These are phyloP conservation scores for Synanthedon vespiformis DNA, from an alignment of 2,888 invertebrate genomes.

Conservation along the genomic window DNA sequence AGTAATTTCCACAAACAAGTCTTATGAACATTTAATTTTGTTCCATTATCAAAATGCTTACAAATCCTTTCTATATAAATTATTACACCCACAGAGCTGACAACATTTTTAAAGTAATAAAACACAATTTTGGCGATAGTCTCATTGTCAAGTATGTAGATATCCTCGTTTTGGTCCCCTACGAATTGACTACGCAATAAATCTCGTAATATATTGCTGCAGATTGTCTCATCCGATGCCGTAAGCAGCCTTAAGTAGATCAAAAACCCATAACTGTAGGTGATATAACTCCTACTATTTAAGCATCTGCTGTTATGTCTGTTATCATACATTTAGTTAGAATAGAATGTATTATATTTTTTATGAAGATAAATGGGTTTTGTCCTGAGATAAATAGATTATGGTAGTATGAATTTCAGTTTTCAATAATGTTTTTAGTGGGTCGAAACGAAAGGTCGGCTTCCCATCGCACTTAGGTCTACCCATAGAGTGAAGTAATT, in stretches of 20 bases:
- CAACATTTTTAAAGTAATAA: constrained; percentile 19
- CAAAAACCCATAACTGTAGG: background rate
- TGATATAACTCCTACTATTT: too few relatives aligned
- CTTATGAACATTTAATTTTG: too few relatives aligned
- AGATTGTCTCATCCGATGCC: background rate
- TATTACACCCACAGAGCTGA: background rate
- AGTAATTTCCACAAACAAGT: too few relatives aligned
- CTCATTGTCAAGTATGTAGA: constrained; percentile 23
- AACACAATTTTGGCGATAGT: constrained; percentile 24
- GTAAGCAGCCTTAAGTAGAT: background rate
- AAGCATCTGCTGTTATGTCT: constrained; percentile 8
- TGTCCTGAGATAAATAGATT: too few relatives aligned
- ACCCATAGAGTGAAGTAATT: too few relatives aligned
- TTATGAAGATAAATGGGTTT: too few relatives aligned
- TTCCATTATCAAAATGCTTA: background rate
- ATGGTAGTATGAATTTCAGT: too few relatives aligned
- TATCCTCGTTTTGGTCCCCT: constrained; percentile 17
- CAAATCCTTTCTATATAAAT: constrained; percentile 1
- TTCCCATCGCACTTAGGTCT: too few relatives aligned
- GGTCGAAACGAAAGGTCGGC: too few relatives aligned
- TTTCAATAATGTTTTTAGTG: too few relatives aligned
- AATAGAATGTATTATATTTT: too few relatives aligned
- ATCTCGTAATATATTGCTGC: constrained; percentile 8
- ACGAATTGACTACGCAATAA: constrained; percentile 20
- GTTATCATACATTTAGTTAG: too few relatives aligned